Percentiles rank a stretch among this genome's conserved stretches.
Evolutionary conservation across 2,888 invertebrate species (phyloP).

Genomic region (Escarpia spicata): DNA sequence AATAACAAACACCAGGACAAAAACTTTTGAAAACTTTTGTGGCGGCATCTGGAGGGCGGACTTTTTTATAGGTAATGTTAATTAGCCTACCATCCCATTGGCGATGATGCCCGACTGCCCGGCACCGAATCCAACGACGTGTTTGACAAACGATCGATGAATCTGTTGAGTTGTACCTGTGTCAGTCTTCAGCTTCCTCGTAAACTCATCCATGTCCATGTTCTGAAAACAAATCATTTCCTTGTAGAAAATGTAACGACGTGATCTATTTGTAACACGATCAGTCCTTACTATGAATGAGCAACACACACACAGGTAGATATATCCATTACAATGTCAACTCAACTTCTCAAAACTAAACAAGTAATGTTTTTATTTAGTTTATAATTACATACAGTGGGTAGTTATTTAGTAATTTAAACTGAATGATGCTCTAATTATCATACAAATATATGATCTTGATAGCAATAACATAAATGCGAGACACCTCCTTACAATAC

Average conservation of each 20-base stretch:
- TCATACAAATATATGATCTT: background rate
- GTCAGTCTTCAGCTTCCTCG: conserved; percentile 47
- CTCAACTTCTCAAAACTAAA: background rate
- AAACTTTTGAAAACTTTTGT: too few species aligned
- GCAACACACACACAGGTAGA: background rate
- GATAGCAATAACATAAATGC: too few species aligned
- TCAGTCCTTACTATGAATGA: background rate
- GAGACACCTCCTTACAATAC: too few species aligned
- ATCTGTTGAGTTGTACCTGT: conserved; percentile 59
- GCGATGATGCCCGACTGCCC: conserved; percentile 81
- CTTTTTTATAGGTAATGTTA: background rate
- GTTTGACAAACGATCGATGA: conserved; percentile 75
- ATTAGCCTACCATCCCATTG: conserved; percentile 79
- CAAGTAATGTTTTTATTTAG: too few species aligned
- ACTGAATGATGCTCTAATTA: too few species aligned
- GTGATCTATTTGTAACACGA: background rate
- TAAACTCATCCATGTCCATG: conserved; percentile 66
- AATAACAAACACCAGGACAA: too few species aligned
- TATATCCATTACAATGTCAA: too few species aligned
- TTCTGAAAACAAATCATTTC: conserved; percentile 57
- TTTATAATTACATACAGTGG: too few species aligned
- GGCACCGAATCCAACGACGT: conserved; percentile 76
- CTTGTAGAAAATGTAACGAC: background rate
- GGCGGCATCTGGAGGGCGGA: too few species aligned
- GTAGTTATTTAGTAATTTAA: too few species aligned